Conservation (phyloP, 2,888 invertebrate genomes). For the Phortica magna region DNA sequence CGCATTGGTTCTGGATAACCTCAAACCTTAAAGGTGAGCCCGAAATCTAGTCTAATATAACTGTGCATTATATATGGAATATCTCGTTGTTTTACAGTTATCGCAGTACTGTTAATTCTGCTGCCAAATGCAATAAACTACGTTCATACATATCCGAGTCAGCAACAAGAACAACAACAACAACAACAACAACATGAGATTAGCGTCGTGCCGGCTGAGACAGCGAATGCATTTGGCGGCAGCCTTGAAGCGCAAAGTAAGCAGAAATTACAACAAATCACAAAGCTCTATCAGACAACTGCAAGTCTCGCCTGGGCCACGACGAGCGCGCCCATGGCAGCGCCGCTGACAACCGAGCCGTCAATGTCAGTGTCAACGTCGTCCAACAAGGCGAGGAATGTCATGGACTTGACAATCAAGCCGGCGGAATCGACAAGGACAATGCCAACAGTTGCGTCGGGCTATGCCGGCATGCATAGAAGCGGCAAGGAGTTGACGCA, state of each 20-base stretch:
- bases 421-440: slow-evolving; percentile 15
- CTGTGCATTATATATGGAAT: too few species aligned
- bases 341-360: background rate
- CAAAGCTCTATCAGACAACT: slow-evolving; percentile 66
- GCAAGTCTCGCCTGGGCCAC: slow-evolving; percentile 64
- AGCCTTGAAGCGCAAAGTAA: background rate
- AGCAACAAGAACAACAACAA: too few species aligned
- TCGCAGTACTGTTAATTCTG: slow-evolving; percentile 50
- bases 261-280: slow-evolving; percentile 45
- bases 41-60: too few species aligned
- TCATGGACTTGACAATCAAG: slow-evolving; percentile 59
- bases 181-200: slow-evolving; percentile 48
- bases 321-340: slow-evolving; percentile 41
- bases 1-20: slow-evolving; percentile 94
- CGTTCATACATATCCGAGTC: slow-evolving; percentile 72
- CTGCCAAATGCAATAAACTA: slow-evolving; percentile 48
- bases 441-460: background rate
- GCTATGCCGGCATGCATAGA: background rate
- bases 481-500: background rate
- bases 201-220: slow-evolving; percentile 29
- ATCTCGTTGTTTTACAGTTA: slow-evolving; percentile 52
- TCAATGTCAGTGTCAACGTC: slow-evolving; percentile 12
- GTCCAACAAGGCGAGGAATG: slow-evolving; percentile 42
- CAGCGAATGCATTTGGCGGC: slow-evolving; percentile 24
- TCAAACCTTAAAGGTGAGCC: slow-evolving; percentile 64